Base-by-base conservation (phyloP, 2,888 invertebrate species). In the Pristionchus exspectatus region DNA sequence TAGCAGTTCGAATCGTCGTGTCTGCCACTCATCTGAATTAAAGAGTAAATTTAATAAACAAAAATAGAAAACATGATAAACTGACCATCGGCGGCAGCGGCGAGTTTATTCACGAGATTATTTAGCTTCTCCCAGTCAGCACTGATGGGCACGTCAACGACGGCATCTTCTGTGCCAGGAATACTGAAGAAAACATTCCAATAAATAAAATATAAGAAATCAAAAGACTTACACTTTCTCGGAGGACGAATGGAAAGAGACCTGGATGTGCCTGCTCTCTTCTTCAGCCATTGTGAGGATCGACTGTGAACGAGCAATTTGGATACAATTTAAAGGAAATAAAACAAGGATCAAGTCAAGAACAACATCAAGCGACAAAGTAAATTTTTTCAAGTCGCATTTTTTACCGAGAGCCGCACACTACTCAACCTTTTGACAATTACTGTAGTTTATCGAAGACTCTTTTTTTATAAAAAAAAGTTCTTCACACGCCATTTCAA, bases 1-100 rank as follows among this genome's bases (percentile, higher is more conserved):
- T 12, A 95, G 91, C 85, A 95, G 93, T 81, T 94, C 94, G 90
- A 94, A 94, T 9, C 92, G 87, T 18, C 90, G 90, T 27, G 92
- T 91, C 72, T 92, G 90, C 94, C 94, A 94, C 27, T 89, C 84
- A 16, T 92, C 94, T 95, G 88, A 84, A 93, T 90, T n/a, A 81
- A 14, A 72, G 44, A 69, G 16, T 38, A 30, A n/a, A 21, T 30
- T 7, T 3, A 44, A 85, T 24, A 24, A n/a, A 59, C 12, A 9
- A 50, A 24, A 2, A 12, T 9, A 27, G 7, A 27, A 69, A 12
- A 4, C 4, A 27, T 2, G n/a, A 14, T n/a, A 44, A 86, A 69
- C 90, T 63, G 59, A 93, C 94, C 94, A 90, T 94, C 90, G 24
- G 72, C 90, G 1, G 90, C 88, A 90, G 91, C 89, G 33, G 93